Base-by-base conservation (phyloP, 1,140 invertebrate species). In the Uloborus diversus region DNA sequence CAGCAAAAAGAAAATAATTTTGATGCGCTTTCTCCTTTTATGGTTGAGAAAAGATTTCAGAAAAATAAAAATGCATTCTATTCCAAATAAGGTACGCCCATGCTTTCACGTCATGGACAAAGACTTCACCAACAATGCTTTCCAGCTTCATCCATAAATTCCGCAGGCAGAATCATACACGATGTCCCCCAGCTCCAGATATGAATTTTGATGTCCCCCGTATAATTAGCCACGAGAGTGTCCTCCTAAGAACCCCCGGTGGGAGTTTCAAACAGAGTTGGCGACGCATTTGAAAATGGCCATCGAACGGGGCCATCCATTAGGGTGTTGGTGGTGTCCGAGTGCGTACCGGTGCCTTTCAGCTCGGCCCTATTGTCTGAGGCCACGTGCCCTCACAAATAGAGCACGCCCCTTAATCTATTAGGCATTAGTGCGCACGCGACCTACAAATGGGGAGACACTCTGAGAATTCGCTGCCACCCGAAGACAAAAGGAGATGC, bases 391-490 rank as follows among this genome's bases (percentile, higher is more conserved):
- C 59, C 59, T 62, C 57, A 75, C 70, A 75, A 75, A 75, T 75
- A 59, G 70, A 75, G 59, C 25, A 75, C 70, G 70, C 70, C 70
- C 70, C 70, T 33, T 62, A 75, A 75, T 75, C 70, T 75, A 75
- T 75, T 75, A 75, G 70, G 59, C 70, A 75, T 75, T 75, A 75
- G 28, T 53, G 35, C 47, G 56, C 69, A 71, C 20, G 28, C 33
- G 69, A 23, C 69, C 35, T 71, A 35, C 69, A 71, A 71, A 71
- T 71, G 69, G 69, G n/a, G 9, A 27, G n/a, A 4, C 2, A n/a
- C n/a, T n/a, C n/a, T n/a, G n/a, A n/a, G n/a, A n/a, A n/a, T n/a
- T n/a, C n/a, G n/a, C n/a, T n/a, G n/a, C n/a, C n/a, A n/a, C n/a
- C n/a, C n/a, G n/a, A n/a, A n/a, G n/a, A n/a, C n/a, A n/a, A n/a